Percentiles rank a stretch among this genome's conserved stretches.
Evolutionary conservation across 2,797 vertebrate species (phyloP).

Genomic region (Enteromius unitaeniatus): DNA sequence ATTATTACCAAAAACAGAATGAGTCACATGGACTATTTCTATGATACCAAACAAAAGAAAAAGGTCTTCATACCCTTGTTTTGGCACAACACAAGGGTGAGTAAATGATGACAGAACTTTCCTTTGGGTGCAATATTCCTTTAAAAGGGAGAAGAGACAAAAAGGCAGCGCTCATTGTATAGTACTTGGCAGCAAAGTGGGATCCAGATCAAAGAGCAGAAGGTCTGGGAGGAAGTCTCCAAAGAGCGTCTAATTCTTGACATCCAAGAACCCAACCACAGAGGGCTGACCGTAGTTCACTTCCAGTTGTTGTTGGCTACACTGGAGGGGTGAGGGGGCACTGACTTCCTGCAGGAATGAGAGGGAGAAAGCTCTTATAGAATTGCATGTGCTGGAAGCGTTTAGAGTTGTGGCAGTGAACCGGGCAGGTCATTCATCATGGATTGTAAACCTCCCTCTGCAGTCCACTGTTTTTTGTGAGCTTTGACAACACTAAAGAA

Average conservation of each 20-base stretch:
- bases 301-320: slow-evolving; percentile 15
- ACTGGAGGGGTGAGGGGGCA: slow-evolving; percentile 11
- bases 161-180: neutral
- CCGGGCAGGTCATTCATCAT: slow-evolving; percentile 36
- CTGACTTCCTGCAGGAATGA: slow-evolving; percentile 7
- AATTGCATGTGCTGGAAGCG: slow-evolving; percentile 20
- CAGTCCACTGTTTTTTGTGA: slow-evolving; percentile 28
- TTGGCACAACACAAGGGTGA: neutral
- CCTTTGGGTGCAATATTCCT: neutral
- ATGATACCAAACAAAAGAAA: neutral
- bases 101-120: neutral
- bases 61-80: neutral
- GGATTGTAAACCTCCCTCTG: slow-evolving; percentile 27
- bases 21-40: neutral
- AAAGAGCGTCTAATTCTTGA: slow-evolving; percentile 11
- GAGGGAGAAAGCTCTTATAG: slow-evolving; percentile 9
- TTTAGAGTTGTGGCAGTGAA: slow-evolving; percentile 31
- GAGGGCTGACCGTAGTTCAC: slow-evolving; percentile 17
- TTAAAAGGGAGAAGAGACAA: neutral
- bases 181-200: slow-evolving; percentile 1
- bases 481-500: slow-evolving; percentile 1
- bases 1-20: neutral
- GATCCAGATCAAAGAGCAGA: neutral
- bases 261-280: slow-evolving; percentile 11
- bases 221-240: neutral